phyloP scores from a whole-genome alignment of 2,888 invertebrate genomes.

The Lottia scabra region DNA sequence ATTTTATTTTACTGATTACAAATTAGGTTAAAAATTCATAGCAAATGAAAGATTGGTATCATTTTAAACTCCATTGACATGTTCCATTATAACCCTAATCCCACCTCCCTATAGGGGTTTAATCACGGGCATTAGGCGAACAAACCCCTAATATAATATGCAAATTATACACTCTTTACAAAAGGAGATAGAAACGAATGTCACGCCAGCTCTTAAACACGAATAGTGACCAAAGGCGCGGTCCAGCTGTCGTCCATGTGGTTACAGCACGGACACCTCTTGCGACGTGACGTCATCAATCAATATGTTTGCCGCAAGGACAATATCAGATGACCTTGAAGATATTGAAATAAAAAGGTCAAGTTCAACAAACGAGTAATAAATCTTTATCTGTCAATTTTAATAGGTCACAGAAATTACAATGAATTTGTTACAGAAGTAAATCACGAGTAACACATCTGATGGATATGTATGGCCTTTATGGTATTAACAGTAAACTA shows the following conservation, averaged over 20 bases:
- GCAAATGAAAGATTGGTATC: not conserved
- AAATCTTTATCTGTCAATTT: too few species aligned
- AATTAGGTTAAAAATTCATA: not conserved
- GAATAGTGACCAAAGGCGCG: not conserved
- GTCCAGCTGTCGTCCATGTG: slow-evolving; percentile 6
- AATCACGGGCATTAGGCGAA: not conserved
- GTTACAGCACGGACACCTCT: slow-evolving; percentile 3
- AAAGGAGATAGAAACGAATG: not conserved
- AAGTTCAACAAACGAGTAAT: too few species aligned
- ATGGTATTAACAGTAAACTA: too few species aligned
- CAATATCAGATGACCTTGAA: not conserved
- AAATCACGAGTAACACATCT: too few species aligned
- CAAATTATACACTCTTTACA: not conserved
- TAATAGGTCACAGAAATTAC: too few species aligned
- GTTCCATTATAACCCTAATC: not conserved
- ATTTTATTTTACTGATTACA: not conserved
- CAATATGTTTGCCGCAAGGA: not conserved
- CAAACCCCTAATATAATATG: not conserved
- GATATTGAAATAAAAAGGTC: not conserved
- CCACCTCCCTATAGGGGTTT: not conserved
- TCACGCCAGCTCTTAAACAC: not conserved
- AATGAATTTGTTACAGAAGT: too few species aligned
- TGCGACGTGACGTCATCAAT: slow-evolving; percentile 6
- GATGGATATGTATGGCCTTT: too few species aligned
- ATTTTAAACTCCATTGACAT: not conserved